Base-by-base conservation (phyloP, 2,888 invertebrate species). In the Notocelia uddmanniana region DNA sequence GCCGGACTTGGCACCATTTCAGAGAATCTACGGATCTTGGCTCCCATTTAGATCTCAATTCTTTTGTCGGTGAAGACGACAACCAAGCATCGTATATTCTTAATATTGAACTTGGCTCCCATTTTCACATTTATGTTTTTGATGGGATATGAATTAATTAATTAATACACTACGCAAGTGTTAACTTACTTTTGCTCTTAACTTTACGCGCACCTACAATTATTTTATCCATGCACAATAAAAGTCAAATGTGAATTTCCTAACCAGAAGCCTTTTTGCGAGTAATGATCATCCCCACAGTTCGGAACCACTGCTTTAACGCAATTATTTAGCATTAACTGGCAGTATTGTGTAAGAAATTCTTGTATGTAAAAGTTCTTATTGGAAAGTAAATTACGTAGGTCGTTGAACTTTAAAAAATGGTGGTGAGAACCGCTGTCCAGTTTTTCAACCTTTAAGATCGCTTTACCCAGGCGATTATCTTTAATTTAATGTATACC, bases 391-490 rank as follows among this genome's bases (percentile, higher is more conserved):
- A 21, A 31, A 50, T 62, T 41, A 37, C 31, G 37, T 37, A 58
- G 57, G 48, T 72, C 68, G 41, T 41, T 63, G 50, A 26, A 41
- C 23, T 73, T 57, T 57, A 37, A 64, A 37, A 37, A 19, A 54
- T 37, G 64, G 21, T 8, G 34, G 34, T 37, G 21, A 37, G 21
- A n/a, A 54, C 52, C 54, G 37, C 34, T 37, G 37, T 21, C 64
- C 52, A 37, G 37, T 37, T 37, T 41, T 21, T 64, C 23, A 37
- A 50, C 37, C 18, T 21, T 63, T 37, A 52, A 63, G 19, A 63
- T 63, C 34, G 13, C 26, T 63, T 31, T 19, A 2, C 31, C 31
- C 19, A 50, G 63, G 31, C 34, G 9, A 21, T 52, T 34, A n/a
- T n/a, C n/a, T n/a, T n/a, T n/a, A n/a, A n/a, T 10, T 31, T 13